Base-by-base conservation (phyloP, 2,888 invertebrate genomes). In the Rosalia funebris region DNA sequence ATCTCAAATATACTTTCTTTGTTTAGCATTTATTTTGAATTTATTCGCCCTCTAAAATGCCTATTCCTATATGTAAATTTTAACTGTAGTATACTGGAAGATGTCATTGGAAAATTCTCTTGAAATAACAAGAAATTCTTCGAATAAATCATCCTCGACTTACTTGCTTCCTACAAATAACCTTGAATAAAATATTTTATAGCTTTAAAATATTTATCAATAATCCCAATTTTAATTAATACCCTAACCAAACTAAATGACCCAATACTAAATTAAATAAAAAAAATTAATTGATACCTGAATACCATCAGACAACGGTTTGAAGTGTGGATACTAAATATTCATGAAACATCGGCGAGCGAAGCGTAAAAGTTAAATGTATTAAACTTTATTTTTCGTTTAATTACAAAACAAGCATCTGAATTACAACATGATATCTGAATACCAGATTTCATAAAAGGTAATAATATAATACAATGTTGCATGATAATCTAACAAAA, bases 291-390 rank as follows among this genome's bases (percentile, higher is more conserved):
- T 37, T 25, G 31, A 50, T 42, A 36, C 45, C 44, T 52, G 52
- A 44, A 17, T 32, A 11, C 15, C 16, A 37, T 20, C 36, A 50
- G 52, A 50, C 52, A 52, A 52, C 44, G 52, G 45, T 52, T 45
- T 52, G 34, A 46, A 37, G 34, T 16, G 31, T 37, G 34, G 44
- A 54, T 55, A 55, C 47, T 60, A 55, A 56, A 56, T 60, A 60
- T 56, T 55, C 56, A 56, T 56, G n/a, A 37, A 17, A 48, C 19
- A 32, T 41, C 31, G 20, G 41, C 31, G 11, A 32, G 37, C 10
- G 17, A 52, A 50, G 32, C 16, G 52, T 37, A 7, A 45, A 50
- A 44, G 36, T 36, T 16, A 20, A 57, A 42, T 48, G 36, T 20
- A 47, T 41, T 34, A 42, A 57, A 34, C 14, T 34, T 48, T n/a